Base-by-base conservation (phyloP, 2,888 invertebrate species). In the Stenodera caucasica region DNA sequence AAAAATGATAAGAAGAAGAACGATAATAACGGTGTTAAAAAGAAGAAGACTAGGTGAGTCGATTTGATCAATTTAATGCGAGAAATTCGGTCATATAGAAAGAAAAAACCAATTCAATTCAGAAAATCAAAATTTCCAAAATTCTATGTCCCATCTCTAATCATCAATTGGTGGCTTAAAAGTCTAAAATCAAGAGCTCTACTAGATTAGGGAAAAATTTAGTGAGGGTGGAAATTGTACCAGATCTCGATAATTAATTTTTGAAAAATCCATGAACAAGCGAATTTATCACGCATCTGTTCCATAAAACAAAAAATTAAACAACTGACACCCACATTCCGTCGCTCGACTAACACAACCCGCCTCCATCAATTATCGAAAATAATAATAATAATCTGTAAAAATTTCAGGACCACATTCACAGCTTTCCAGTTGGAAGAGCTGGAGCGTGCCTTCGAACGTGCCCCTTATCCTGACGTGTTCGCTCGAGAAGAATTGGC, bases 401-500 rank as follows among this genome's bases (percentile, higher is more conserved):
- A 9, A 40, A 45, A 45, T 45, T 45, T 15, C 84, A 96, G 97
- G 81, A 97, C 97, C 1, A 97, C 97, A 6, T 97, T 97, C 76
- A 96, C 96, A 5, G 94, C 96, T 0, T 96, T 93, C 77, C 97
- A 97, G 78, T 82, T 97, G 64, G 96, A 96, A 77, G 95, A 96
- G 75, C 80, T 97, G 73, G 97, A 97, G 78, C 84, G 94, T 50
- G 96, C 96, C 0, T 97, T 97, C 76, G 95, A 97, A 78, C 85
- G 96, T 33, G 97, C 96, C 0, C 97, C 97, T 0, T 97, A 97
- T 76, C 97, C 97, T 0, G 97, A 97, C 79, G 96, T 97, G 0
- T 96, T 96, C 76, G 96, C 96, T 1, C 84, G 97, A 60, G 96
- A 97, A 79, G 96, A 96, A 78, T 82, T 97, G 59, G 97, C 97